phyloP scores from a whole-genome alignment of 2,888 invertebrate species.

The Coelogynopora nodosa region DNA sequence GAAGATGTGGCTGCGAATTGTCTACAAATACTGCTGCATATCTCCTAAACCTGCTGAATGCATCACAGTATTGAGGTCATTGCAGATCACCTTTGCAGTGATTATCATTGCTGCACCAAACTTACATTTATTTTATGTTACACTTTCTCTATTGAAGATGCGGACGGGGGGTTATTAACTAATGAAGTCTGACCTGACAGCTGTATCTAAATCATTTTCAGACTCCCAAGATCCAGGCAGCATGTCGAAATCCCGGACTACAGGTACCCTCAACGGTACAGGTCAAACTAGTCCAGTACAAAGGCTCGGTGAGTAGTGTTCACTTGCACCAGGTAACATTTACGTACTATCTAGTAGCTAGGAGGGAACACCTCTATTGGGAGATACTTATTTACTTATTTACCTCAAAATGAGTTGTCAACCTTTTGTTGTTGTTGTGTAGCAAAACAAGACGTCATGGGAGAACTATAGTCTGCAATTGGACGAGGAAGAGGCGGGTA shows the following conservation, averaged over 20 bases:
- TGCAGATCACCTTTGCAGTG: no score
- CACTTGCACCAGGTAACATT: no score
- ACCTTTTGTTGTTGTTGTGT: background rate
- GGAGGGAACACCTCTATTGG: no score
- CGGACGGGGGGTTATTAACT: no score
- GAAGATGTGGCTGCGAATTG: no score
- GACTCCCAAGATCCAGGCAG: constrained; percentile 4
- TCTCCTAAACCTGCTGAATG: no score
- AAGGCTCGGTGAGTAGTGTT: background rate
- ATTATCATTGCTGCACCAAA: no score
- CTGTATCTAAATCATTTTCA: background rate
- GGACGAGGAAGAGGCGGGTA: background rate
- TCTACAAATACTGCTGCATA: no score
- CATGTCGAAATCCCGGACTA: background rate
- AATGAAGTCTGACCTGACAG: background rate
- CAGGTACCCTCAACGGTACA: background rate
- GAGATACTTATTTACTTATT: background rate
- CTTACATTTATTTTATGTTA: no score
- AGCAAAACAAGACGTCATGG: background rate
- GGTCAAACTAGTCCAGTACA: background rate
- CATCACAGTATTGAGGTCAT: background rate
- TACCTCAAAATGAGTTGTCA: background rate
- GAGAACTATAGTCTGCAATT: constrained; percentile 11
- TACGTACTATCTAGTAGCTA: no score
- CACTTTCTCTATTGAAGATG: no score